Evolutionary conservation across 37 sponge, comb jelly and placozoan genomes (phyloP), one percentile per base, ranked within the genome.

Genomic region (Axinella damicornis): DNA sequence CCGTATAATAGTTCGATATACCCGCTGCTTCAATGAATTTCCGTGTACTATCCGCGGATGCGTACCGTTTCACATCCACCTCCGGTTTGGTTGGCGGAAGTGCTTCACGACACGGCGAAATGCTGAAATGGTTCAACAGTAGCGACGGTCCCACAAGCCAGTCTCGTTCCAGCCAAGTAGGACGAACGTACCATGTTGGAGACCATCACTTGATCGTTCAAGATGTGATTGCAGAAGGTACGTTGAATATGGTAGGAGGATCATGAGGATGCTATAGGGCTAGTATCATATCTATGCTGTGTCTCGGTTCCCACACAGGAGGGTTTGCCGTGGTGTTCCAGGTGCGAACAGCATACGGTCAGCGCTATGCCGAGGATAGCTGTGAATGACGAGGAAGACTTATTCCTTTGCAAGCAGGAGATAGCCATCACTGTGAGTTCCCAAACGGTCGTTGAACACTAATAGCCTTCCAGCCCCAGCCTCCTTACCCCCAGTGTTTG

Each of bases 301-400:
- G n/a, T 58, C 61, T 31, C 5, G 32, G 46, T 65, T 53, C 59
- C 38, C 19, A 24, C 71, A 1, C 73, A 94, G 95, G 98, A 63
- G 98, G 98, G 16, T 97, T 92, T 84, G 85, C 93, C 0, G 55
- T 91, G 28, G 98, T 97, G 18, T 92, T 94, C 55, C 73, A 73
- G 25, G 98, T 87, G 11, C 79, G 58, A 56, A 76, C 79, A 13
- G 22, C 37, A 13, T 57, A 36, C 18, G 84, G 83, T 25, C 65
- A 71, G 53, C 38, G 60, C 27, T 87, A 71, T 19, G 98, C 98
- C 1, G 78, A 70, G 98, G 71, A 71, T 97, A 71, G 82, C 88
- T 34, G 98, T 97, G 13, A 97, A 97, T 83, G 91, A 85, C 65
- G 88, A 87, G 40, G 38, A 37, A 2, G 98, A 97, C 83, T 69